Conservation (phyloP, 2,113 vertebrate species). For the Hoplias malabaricus region DNA sequence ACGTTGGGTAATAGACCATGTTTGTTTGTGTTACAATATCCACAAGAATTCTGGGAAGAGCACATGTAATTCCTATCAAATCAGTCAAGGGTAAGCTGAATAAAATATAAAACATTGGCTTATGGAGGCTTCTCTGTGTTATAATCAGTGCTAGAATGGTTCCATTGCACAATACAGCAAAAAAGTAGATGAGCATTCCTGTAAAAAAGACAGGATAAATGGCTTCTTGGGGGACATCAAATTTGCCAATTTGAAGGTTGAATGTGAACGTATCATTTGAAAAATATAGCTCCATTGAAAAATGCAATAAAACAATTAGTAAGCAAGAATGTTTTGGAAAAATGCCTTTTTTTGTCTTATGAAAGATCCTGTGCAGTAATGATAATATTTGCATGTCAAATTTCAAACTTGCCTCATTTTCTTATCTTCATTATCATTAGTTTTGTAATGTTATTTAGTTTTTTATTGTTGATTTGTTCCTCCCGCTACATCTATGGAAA, state of each 20-base stretch:
- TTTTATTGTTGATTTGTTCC: too few species aligned
- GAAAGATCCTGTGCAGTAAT: too few species aligned
- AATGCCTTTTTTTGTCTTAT: too few species aligned
- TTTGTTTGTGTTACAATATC: slow-evolving; percentile 40
- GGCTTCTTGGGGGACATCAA: slow-evolving; percentile 62
- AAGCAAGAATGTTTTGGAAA: too few species aligned
- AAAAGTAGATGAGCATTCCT: slow-evolving; percentile 43
- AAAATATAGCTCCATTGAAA: slow-evolving; percentile 12
- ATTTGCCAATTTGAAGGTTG: slow-evolving; percentile 50
- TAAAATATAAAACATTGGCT: slow-evolving; percentile 44
- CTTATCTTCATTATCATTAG: too few species aligned
- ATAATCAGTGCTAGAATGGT: slow-evolving; percentile 33
- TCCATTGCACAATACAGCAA: slow-evolving; percentile 38
- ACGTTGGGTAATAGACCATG: slow-evolving; percentile 41
- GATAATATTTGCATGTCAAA: not conserved
- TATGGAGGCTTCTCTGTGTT: slow-evolving; percentile 49
- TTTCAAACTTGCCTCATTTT: too few species aligned
- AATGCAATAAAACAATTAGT: too few species aligned
- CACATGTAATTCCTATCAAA: slow-evolving; percentile 37
- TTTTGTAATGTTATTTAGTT: too few species aligned
- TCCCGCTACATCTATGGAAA: too few species aligned
- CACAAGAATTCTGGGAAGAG: slow-evolving; percentile 16
- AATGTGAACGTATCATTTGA: slow-evolving; percentile 61
- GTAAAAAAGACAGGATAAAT: slow-evolving; percentile 59
- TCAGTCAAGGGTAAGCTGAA: slow-evolving; percentile 41